Evolutionary conservation across 2,888 invertebrate genomes (phyloP).

Genomic region (Trissolcus brochymenae): DNA sequence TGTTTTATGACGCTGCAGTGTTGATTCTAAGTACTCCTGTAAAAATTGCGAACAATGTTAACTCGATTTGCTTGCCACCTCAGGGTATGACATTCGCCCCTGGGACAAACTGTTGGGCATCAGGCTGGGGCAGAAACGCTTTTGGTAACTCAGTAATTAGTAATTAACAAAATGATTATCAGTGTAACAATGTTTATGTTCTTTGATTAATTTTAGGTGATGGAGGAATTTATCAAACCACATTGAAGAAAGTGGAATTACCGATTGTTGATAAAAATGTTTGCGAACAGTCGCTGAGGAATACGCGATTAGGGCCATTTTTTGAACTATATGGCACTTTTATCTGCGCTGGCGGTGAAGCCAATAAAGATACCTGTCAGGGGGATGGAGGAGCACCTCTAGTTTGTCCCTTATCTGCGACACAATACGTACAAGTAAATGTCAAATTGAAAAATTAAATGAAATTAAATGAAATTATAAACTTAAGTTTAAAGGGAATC

Average conservation of each 20-base stretch:
- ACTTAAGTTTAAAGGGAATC: too few species aligned
- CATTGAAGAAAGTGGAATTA: slow-evolving; percentile 84
- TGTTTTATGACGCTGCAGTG: slow-evolving; percentile 87
- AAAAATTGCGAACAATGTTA: slow-evolving; percentile 81
- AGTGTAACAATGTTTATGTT: not conserved
- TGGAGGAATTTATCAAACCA: slow-evolving; percentile 79
- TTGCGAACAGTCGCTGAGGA: slow-evolving; percentile 82
- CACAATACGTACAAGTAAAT: slow-evolving; percentile 69
- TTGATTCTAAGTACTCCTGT: slow-evolving; percentile 82
- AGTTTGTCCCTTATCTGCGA: slow-evolving; percentile 64
- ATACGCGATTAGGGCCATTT: slow-evolving; percentile 82
- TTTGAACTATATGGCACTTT: slow-evolving; percentile 84
- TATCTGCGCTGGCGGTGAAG: slow-evolving; percentile 87
- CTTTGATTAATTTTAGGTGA: slow-evolving; percentile 58
- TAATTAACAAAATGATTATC: too few species aligned
- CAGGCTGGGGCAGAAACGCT: slow-evolving; percentile 86
- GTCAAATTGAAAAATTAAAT: too few species aligned
- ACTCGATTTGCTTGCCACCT: slow-evolving; percentile 82
- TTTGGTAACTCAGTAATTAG: too few species aligned
- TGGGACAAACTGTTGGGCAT: slow-evolving; percentile 81
- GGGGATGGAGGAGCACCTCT: slow-evolving; percentile 73
- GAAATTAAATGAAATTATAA: too few species aligned
- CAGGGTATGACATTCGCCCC: slow-evolving; percentile 75
- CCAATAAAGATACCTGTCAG: slow-evolving; percentile 84
- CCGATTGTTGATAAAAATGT: slow-evolving; percentile 80